Percentiles rank a stretch among this genome's conserved stretches.
Evolutionary conservation across 2,888 invertebrate genomes (phyloP).

Genomic region (Morpho helenor): DNA sequence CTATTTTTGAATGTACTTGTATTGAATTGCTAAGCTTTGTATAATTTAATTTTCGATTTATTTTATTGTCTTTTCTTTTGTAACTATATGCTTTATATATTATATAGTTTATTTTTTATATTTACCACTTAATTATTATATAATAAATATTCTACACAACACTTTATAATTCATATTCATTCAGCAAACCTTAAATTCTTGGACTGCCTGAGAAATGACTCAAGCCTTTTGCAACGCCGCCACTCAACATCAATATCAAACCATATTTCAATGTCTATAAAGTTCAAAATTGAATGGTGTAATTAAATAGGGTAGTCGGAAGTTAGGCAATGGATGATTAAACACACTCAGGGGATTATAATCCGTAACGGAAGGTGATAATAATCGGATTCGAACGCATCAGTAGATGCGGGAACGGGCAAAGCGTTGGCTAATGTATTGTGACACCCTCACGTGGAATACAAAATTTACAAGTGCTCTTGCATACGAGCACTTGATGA

Average conservation of each 20-base stretch:
- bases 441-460: conserved; percentile 30
- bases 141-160: neutral
- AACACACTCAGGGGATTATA: conserved; percentile 18
- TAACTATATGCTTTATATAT: too few relatives aligned
- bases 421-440: conserved; percentile 24
- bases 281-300: conserved; percentile 13
- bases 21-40: too few relatives aligned
- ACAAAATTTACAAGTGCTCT: conserved; percentile 20
- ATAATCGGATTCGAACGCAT: conserved; percentile 14
- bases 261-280: conserved; percentile 6
- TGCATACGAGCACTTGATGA: conserved; percentile 15
- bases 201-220: conserved; percentile 27
- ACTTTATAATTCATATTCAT: conserved; percentile 29
- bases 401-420: conserved; percentile 11
- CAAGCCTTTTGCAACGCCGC: conserved; percentile 14
- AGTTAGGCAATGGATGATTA: conserved; percentile 19
- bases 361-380: conserved; percentile 13
- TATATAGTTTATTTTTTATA: neutral
- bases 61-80: too few relatives aligned
- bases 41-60: too few relatives aligned
- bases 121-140: neutral
- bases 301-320: conserved; percentile 17
- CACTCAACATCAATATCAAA: conserved; percentile 1
- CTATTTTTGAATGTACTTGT: too few relatives aligned
- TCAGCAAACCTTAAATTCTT: conserved; percentile 30